Conservation (phyloP, 2,888 invertebrate species). For the Drosophila mettleri region DNA sequence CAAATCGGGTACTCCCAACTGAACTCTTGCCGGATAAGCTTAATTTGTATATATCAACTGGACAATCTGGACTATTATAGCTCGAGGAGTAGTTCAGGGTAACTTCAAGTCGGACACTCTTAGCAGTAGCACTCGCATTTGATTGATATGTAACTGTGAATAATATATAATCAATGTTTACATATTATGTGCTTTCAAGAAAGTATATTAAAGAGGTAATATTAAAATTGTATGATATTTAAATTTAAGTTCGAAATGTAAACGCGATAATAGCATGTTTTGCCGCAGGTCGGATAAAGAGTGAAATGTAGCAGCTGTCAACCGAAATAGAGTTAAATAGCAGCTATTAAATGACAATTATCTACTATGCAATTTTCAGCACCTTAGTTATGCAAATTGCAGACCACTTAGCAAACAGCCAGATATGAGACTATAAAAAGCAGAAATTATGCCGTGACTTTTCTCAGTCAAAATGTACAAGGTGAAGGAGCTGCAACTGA, state of each 20-base stretch:
- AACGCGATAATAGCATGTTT: slow-evolving; percentile 29
- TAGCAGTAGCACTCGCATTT: not conserved
- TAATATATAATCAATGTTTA: not conserved
- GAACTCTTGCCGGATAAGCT: too few relatives aligned
- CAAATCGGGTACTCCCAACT: too few relatives aligned
- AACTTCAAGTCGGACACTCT: not conserved
- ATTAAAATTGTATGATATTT: slow-evolving; percentile 2
- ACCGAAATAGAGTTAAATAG: slow-evolving; percentile 33
- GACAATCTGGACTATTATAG: not conserved
- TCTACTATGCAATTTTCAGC: slow-evolving; percentile 52
- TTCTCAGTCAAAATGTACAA: slow-evolving; percentile 50
- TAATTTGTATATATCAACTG: too few relatives aligned
- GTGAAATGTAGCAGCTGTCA: slow-evolving; percentile 44
- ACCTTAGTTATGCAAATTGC: slow-evolving; percentile 62
- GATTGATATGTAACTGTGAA: not conserved
- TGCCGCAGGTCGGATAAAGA: slow-evolving; percentile 13
- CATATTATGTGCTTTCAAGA: not conserved
- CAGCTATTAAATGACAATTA: slow-evolving; percentile 47
- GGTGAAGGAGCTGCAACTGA: slow-evolving; percentile 56
- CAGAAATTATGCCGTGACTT: not conserved
- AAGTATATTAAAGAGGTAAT: not conserved
- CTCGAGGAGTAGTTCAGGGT: not conserved
- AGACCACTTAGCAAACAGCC: slow-evolving; percentile 36
- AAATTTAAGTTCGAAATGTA: slow-evolving; percentile 9
- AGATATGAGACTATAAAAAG: slow-evolving; percentile 40